phyloP scores from a whole-genome alignment of 2,888 invertebrate species.

The Synergus umbraculus region DNA sequence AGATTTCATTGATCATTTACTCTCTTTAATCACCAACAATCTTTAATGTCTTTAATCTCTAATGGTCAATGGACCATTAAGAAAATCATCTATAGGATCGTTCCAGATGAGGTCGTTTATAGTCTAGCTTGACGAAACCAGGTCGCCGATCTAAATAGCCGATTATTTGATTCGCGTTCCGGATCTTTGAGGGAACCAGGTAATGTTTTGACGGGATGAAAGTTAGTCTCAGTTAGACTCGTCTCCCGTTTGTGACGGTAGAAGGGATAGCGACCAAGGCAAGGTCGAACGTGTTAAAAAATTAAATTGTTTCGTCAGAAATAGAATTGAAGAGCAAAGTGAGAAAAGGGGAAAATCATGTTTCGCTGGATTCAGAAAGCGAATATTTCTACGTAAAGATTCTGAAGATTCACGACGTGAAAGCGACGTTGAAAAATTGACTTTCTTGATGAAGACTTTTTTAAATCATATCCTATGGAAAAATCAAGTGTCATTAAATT shows the following conservation, averaged over 20 bases:
- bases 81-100: slow-evolving; percentile 7
- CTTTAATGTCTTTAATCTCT: slow-evolving; percentile 20
- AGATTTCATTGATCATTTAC: neutral
- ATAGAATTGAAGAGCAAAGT: neutral
- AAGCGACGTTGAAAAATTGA: neutral
- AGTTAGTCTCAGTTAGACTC: neutral
- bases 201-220: slow-evolving; percentile 36
- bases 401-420: neutral
- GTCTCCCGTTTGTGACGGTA: neutral
- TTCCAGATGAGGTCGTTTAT: neutral
- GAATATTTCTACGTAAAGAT: neutral
- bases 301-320: neutral
- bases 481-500: neutral
- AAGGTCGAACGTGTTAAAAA: slow-evolving; percentile 30
- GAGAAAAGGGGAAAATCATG: neutral
- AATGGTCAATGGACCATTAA: slow-evolving; percentile 3
- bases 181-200: slow-evolving; percentile 33
- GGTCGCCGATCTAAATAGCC: slow-evolving; percentile 18
- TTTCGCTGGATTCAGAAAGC: neutral
- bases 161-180: neutral
- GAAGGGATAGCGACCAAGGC: neutral
- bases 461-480: neutral
- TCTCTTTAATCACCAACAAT: neutral
- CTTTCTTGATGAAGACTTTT: neutral
- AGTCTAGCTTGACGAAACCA: slow-evolving; percentile 7